Evolutionary conservation across 2,113 vertebrate species (phyloP).

Genomic region (Potamarius usumacintae): DNA sequence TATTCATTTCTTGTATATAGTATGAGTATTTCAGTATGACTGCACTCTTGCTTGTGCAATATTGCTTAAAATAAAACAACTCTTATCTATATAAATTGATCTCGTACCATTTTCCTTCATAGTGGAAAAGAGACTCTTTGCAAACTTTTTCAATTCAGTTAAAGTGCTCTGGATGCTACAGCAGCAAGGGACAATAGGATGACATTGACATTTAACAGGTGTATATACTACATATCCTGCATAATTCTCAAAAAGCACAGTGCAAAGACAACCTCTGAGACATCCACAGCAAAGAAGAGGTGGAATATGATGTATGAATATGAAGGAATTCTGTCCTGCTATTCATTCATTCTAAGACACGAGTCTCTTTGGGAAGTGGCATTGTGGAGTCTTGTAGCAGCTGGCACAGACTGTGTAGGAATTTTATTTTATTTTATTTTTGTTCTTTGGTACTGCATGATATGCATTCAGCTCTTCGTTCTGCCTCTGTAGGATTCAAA

Average conservation of each 20-base stretch:
- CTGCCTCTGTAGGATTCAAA: slow-evolving; percentile 84
- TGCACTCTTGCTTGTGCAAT: background rate
- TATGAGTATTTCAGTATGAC: background rate
- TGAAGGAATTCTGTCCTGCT: background rate
- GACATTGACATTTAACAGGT: background rate
- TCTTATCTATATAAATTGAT: no score
- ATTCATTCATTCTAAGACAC: background rate
- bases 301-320: background rate
- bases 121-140: background rate
- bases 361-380: background rate
- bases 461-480: background rate
- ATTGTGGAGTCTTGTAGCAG: background rate
- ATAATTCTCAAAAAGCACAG: background rate
- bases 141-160: background rate
- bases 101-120: background rate
- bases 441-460: background rate
- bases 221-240: background rate
- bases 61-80: no score
- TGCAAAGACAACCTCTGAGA: background rate
- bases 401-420: background rate
- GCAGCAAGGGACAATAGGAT: background rate
- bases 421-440: background rate
- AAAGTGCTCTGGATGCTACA: background rate
- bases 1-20: background rate
- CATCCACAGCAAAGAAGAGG: background rate